Percentiles rank a stretch among this genome's conserved stretches.
phyloP scores from a whole-genome alignment of 1,140 invertebrate genomes.

The Nasonia longicornis region DNA sequence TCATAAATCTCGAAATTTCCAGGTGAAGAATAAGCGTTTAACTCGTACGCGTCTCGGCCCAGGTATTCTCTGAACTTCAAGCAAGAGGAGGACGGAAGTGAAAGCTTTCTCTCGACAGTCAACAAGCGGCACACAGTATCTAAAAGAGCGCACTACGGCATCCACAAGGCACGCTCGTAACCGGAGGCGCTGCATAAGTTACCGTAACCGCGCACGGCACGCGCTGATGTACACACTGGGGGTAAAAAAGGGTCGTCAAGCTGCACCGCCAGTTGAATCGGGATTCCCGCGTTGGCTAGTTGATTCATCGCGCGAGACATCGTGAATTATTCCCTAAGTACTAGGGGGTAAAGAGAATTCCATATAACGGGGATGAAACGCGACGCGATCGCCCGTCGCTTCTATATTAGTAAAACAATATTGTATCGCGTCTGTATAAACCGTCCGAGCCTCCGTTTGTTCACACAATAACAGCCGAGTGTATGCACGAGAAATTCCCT shows the following conservation, averaged over 20 bases:
- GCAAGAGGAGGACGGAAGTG: too few relatives aligned
- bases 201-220: background rate
- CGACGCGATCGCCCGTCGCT: too few relatives aligned
- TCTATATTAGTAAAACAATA: too few relatives aligned
- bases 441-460: background rate
- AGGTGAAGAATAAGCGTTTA: background rate
- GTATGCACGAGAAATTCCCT: background rate
- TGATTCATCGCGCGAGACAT: background rate
- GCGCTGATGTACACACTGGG: background rate
- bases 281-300: background rate
- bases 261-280: background rate
- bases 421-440: too few relatives aligned
- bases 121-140: background rate
- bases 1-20: too few relatives aligned
- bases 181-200: background rate
- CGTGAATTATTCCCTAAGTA: too few relatives aligned
- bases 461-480: background rate
- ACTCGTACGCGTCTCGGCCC: background rate
- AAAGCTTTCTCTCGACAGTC: background rate
- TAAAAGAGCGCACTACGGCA: background rate
- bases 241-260: background rate
- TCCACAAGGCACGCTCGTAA: background rate
- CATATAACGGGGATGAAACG: too few relatives aligned
- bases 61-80: background rate
- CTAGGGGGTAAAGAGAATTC: too few relatives aligned